These are phyloP conservation scores for Phoxinus dragarum DNA, from an alignment of 2,797 vertebrate genomes.

Conservation along the genomic window DNA sequence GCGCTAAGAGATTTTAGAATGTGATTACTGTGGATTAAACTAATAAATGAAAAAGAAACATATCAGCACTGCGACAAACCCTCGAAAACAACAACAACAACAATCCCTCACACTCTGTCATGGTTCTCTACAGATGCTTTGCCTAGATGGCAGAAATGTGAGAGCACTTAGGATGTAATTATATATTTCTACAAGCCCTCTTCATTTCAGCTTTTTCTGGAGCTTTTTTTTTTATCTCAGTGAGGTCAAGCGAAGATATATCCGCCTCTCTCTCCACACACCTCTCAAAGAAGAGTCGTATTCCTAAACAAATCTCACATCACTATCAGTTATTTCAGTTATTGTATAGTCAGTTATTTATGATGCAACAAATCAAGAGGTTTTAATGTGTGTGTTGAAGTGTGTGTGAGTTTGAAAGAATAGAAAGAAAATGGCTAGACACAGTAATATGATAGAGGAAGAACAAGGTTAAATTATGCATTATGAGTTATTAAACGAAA, in stretches of 20 bases:
- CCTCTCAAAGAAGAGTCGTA: slow-evolving; percentile 15
- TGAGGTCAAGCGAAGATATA: slow-evolving; percentile 56
- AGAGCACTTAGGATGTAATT: slow-evolving; percentile 59
- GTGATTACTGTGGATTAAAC: slow-evolving; percentile 1
- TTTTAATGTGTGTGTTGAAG: neutral
- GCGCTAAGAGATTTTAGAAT: slow-evolving; percentile 26
- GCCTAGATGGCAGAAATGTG: slow-evolving; percentile 53
- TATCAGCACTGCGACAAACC: slow-evolving; percentile 22
- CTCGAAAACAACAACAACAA: slow-evolving; percentile 46
- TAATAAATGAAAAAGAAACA: slow-evolving; percentile 5
- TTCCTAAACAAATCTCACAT: slow-evolving; percentile 43
- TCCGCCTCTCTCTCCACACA: slow-evolving; percentile 17
- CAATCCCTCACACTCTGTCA: slow-evolving; percentile 38
- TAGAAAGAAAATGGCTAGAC: slow-evolving; percentile 50
- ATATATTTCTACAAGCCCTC: slow-evolving; percentile 53
- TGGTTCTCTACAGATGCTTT: slow-evolving; percentile 41
- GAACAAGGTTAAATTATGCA: slow-evolving; percentile 73
- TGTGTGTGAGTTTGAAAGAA: slow-evolving; percentile 11
- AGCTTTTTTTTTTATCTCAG: slow-evolving; percentile 22
- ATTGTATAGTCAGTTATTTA: slow-evolving; percentile 9
- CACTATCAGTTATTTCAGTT: neutral
- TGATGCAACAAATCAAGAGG: neutral
- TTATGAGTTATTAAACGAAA: slow-evolving; percentile 72
- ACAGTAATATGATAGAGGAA: slow-evolving; percentile 41
- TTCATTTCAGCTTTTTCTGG: slow-evolving; percentile 55